Evolutionary conservation across 2,113 vertebrate species (phyloP).

Genomic region (Cochlearius cochlearius): DNA sequence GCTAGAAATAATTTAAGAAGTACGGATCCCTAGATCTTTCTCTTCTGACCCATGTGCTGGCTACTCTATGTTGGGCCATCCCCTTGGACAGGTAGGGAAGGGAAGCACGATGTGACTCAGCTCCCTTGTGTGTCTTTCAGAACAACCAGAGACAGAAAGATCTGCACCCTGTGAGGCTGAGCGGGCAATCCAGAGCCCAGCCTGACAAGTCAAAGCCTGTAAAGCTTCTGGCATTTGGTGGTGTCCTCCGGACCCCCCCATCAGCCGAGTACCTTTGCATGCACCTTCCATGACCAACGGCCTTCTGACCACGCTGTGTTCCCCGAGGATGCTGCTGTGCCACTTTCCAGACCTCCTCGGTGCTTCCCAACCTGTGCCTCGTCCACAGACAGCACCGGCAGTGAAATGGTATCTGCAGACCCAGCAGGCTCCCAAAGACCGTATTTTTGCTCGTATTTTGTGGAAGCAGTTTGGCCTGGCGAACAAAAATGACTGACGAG

Average conservation of each 20-base stretch:
- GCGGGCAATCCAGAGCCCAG: not conserved
- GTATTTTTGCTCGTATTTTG: not conserved
- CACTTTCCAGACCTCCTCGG: not conserved
- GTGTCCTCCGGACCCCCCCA: not conserved
- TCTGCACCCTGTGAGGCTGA: not conserved
- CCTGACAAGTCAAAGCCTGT: not conserved
- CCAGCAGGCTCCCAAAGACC: not conserved
- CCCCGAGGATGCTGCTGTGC: not conserved
- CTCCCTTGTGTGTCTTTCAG: not conserved
- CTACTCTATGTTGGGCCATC: not conserved
- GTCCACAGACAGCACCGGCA: not conserved
- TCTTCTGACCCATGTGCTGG: not conserved
- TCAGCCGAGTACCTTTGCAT: not conserved
- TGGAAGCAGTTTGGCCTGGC: not conserved
- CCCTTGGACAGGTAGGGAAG: not conserved
- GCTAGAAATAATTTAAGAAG: not conserved
- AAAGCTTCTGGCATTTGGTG: not conserved
- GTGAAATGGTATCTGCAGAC: not conserved
- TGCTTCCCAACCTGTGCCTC: not conserved
- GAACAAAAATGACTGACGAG: not conserved
- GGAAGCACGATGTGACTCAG: not conserved
- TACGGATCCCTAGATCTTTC: not conserved
- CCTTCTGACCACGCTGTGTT: fast-evolving
- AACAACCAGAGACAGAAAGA: not conserved
- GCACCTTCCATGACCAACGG: not conserved